Percentiles rank a stretch among this genome's conserved stretches.
Conservation (phyloP, 2,797 vertebrate genomes). For the Lagodon rhomboides region DNA sequence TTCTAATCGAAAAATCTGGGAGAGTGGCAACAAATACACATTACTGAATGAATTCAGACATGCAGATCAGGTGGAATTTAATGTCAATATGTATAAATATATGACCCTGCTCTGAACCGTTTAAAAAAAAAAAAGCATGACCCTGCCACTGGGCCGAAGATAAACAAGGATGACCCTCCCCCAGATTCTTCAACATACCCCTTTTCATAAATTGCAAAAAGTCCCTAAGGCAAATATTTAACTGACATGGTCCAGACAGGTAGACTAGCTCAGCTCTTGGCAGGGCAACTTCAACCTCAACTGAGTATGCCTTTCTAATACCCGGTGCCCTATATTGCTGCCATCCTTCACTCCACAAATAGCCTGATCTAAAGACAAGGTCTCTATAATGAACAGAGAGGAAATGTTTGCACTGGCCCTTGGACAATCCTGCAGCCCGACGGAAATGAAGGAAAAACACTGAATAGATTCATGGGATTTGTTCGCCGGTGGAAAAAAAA, state of each 20-base stretch:
- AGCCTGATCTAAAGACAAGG: slow-evolving; percentile 78
- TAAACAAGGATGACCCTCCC: slow-evolving; percentile 72
- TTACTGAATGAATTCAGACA: slow-evolving; percentile 18
- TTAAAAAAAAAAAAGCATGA: slow-evolving; percentile 65
- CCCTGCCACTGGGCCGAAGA: slow-evolving; percentile 50
- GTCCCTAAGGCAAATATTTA: slow-evolving; percentile 85
- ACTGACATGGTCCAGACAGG: slow-evolving; percentile 83
- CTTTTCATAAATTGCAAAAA: slow-evolving; percentile 78
- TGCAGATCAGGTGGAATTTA: slow-evolving; percentile 20
- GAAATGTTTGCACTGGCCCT: slow-evolving; percentile 80
- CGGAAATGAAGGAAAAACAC: slow-evolving; percentile 75
- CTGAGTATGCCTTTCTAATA: slow-evolving; percentile 75
- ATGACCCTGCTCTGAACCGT: slow-evolving; percentile 72
- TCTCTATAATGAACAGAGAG: slow-evolving; percentile 77
- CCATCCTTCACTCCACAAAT: slow-evolving; percentile 79
- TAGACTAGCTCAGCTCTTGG: slow-evolving; percentile 80
- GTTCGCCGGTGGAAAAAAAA: slow-evolving; percentile 59
- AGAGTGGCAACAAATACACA: not conserved
- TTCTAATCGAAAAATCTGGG: slow-evolving; percentile 36
- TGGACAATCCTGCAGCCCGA: slow-evolving; percentile 75
- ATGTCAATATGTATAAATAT: slow-evolving; percentile 20
- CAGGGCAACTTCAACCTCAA: slow-evolving; percentile 74
- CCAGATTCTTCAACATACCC: slow-evolving; percentile 72
- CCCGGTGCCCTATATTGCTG: slow-evolving; percentile 72
- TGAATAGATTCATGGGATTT: slow-evolving; percentile 68